Evolutionary conservation across 2,888 invertebrate species (phyloP).

Genomic region (Lymantria monacha): DNA sequence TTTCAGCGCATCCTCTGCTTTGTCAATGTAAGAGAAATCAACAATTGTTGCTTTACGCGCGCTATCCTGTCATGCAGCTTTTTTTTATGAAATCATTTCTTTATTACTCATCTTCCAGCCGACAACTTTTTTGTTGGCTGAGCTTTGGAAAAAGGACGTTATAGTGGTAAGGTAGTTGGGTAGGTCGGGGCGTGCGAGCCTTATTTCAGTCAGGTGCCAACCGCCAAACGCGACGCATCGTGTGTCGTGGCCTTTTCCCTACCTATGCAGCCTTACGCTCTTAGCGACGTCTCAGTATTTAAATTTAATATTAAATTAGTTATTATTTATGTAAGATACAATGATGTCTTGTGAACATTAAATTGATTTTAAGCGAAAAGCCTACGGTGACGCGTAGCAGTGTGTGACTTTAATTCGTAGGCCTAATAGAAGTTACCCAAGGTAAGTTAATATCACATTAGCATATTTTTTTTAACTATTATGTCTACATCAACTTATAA

Average conservation of each 20-base stretch:
- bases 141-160: slow-evolving; percentile 74
- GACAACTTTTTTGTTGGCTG: slow-evolving; percentile 70
- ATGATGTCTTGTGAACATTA: slow-evolving; percentile 28
- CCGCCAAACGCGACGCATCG: slow-evolving; percentile 72
- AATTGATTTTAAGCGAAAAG: slow-evolving; percentile 24
- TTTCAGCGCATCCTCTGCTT: slow-evolving; percentile 66
- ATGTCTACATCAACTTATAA: too few relatives aligned
- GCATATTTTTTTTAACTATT: neutral
- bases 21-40: slow-evolving; percentile 61
- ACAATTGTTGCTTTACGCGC: slow-evolving; percentile 72
- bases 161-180: slow-evolving; percentile 68
- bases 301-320: slow-evolving; percentile 13
- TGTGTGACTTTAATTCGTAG: slow-evolving; percentile 55
- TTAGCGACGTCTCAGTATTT: slow-evolving; percentile 35
- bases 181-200: slow-evolving; percentile 79
- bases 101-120: slow-evolving; percentile 73
- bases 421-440: slow-evolving; percentile 48
- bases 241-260: slow-evolving; percentile 38
- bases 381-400: slow-evolving; percentile 50
- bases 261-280: slow-evolving; percentile 55
- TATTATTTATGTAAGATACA: slow-evolving; percentile 15
- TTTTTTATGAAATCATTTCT: slow-evolving; percentile 82
- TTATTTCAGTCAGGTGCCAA: slow-evolving; percentile 76
- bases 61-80: slow-evolving; percentile 77
- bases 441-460: slow-evolving; percentile 42